These are phyloP conservation scores for Lepas anatifera DNA, from an alignment of 2,888 invertebrate genomes.

Conservation along the genomic window DNA sequence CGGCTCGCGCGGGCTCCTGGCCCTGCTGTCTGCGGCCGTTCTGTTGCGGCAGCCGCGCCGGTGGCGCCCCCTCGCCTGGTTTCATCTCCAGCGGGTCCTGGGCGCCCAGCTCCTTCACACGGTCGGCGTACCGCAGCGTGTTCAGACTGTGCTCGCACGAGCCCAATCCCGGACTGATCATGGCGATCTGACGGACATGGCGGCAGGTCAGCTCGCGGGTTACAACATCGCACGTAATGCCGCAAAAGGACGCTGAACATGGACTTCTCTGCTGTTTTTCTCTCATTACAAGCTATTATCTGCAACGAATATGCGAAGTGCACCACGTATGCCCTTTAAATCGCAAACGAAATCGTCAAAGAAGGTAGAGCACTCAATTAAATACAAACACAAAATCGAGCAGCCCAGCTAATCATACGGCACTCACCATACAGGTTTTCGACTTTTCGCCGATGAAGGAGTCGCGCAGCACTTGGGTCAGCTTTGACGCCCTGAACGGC, in stretches of 20 bases:
- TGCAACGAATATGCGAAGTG: background rate
- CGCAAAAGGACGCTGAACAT: too few species aligned
- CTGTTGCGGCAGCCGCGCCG: too few species aligned
- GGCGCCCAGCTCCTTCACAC: constrained; percentile 90
- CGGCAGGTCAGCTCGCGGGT: too few species aligned
- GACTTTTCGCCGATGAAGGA: constrained; percentile 98
- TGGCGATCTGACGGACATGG: constrained; percentile 73
- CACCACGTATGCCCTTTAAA: background rate
- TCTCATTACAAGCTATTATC: background rate
- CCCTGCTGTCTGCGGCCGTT: background rate
- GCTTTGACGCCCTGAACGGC: constrained; percentile 93
- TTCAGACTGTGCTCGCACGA: constrained; percentile 97
- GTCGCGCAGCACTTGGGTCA: constrained; percentile 91
- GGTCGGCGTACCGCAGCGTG: constrained; percentile 92
- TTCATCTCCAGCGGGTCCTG: constrained; percentile 52
- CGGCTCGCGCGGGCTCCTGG: constrained; percentile 33
- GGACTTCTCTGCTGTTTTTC: too few species aligned
- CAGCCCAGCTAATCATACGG: too few species aligned
- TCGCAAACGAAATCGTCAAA: too few species aligned
- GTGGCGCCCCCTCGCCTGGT: background rate
- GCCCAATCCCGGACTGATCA: constrained; percentile 94
- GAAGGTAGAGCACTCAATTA: too few species aligned
- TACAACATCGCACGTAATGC: too few species aligned
- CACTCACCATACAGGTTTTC: constrained; percentile 79
- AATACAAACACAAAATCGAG: too few species aligned